Conservation (phyloP, 2,888 invertebrate species). For the Clistopyga incitator region DNA sequence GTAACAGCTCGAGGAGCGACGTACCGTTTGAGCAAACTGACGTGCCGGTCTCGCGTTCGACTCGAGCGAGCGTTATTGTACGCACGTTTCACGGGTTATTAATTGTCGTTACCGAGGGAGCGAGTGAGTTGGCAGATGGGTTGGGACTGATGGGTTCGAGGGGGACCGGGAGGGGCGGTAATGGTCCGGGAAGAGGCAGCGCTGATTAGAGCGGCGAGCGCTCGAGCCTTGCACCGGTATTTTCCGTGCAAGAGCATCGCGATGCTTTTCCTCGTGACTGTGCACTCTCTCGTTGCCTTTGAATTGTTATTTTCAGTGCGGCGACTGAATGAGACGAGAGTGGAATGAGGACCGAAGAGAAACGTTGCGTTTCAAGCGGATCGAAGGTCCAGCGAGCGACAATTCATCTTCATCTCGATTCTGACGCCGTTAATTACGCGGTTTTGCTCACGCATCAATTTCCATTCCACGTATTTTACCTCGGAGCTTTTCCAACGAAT, state of each 20-base stretch:
- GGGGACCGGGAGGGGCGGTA: conserved; percentile 18
- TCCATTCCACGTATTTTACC: neutral
- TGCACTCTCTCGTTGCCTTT: conserved; percentile 17
- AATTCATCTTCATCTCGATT: neutral
- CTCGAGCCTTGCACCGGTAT: conserved; percentile 43
- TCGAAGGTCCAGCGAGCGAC: neutral
- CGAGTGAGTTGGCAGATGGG: conserved; percentile 5
- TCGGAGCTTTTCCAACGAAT: neutral
- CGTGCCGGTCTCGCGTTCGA: conserved; percentile 17
- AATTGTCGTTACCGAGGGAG: conserved; percentile 55
- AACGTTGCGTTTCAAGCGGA: neutral
- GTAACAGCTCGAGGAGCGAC: conserved; percentile 4
- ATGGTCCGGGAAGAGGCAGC: conserved; percentile 54
- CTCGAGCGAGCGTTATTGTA: conserved; percentile 41
- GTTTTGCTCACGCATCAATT: neutral
- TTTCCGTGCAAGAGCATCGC: conserved; percentile 17
- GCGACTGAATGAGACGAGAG: conserved; percentile 1
- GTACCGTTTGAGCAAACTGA: conserved; percentile 56
- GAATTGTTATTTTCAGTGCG: conserved; percentile 21
- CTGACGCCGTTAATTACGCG: neutral
- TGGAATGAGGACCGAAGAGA: neutral
- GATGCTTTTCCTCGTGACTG: conserved; percentile 37
- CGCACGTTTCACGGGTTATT: conserved; percentile 64
- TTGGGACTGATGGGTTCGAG: conserved; percentile 23
- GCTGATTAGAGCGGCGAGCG: conserved; percentile 50